Conservation (phyloP, 2,888 invertebrate genomes). For the Ormyrus labotus region DNA sequence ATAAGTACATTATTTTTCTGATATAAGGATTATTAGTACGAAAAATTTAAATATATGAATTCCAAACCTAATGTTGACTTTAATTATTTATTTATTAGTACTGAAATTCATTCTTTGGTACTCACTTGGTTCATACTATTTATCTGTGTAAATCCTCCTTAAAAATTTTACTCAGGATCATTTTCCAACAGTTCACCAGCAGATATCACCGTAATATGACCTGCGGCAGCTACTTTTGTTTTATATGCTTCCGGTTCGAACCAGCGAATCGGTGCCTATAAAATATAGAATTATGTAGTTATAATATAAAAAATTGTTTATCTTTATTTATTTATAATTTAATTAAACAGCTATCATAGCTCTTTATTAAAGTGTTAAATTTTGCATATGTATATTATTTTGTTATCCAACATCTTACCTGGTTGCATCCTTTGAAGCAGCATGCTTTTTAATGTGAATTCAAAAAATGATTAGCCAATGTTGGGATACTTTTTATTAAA, state of each 20-base stretch:
- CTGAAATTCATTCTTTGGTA: slow-evolving; percentile 13
- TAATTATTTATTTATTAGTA: slow-evolving; percentile 15
- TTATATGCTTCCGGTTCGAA: slow-evolving; percentile 75
- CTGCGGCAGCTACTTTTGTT: slow-evolving; percentile 72
- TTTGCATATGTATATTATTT: background rate
- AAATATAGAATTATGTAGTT: slow-evolving; percentile 23
- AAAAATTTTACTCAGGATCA: slow-evolving; percentile 66
- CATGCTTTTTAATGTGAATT: slow-evolving; percentile 59
- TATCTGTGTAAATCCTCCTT: slow-evolving; percentile 19
- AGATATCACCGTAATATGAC: slow-evolving; percentile 70
- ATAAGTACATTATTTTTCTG: no score
- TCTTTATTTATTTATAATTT: background rate
- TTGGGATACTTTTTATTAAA: slow-evolving; percentile 9
- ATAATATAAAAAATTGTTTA: background rate
- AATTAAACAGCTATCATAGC: background rate
- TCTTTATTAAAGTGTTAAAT: background rate
- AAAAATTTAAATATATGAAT: no score
- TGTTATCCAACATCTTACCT: slow-evolving; percentile 57
- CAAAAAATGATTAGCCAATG: slow-evolving; percentile 34
- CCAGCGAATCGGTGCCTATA: slow-evolving; percentile 74
- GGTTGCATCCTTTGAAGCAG: slow-evolving; percentile 60
- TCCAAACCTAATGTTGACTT: background rate
- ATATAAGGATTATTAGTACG: no score
- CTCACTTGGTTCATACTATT: slow-evolving; percentile 39
- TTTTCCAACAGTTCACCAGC: slow-evolving; percentile 68